phyloP scores from a whole-genome alignment of 2,888 invertebrate species.

The Podotricha telesiphe region DNA sequence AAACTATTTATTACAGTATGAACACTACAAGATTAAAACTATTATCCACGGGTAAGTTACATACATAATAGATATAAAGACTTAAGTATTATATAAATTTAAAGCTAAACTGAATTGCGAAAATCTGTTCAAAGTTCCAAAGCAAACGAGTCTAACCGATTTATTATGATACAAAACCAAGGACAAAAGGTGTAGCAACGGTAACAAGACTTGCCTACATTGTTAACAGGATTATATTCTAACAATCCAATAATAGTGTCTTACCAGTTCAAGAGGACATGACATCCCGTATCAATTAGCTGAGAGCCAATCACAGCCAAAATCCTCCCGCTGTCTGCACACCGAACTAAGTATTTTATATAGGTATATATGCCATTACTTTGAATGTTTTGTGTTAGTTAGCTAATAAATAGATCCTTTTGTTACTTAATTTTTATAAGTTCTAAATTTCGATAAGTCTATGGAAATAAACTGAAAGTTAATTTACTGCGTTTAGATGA shows the following conservation, averaged over 20 bases:
- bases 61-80: too few relatives aligned
- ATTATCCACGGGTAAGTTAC: too few relatives aligned
- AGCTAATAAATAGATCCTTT: not conserved
- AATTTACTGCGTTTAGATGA: too few relatives aligned
- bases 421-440: not conserved
- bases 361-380: conserved; percentile 1
- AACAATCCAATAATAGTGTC: conserved; percentile 43
- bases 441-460: too few relatives aligned
- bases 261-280: conserved; percentile 35
- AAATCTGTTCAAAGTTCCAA: conserved; percentile 1
- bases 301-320: conserved; percentile 33
- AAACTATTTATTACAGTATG: too few relatives aligned
- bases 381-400: not conserved
- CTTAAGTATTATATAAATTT: not conserved
- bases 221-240: conserved; percentile 40
- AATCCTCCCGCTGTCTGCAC: conserved; percentile 19
- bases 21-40: too few relatives aligned
- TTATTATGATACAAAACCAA: conserved; percentile 29
- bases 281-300: conserved; percentile 38
- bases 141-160: conserved; percentile 29
- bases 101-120: not conserved
- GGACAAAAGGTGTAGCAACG: conserved; percentile 16
- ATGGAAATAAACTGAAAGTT: too few relatives aligned
- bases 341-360: not conserved
- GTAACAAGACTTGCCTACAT: conserved; percentile 37